phyloP scores from a whole-genome alignment of 1,140 invertebrate species.

The Drosophila pectinifera region DNA sequence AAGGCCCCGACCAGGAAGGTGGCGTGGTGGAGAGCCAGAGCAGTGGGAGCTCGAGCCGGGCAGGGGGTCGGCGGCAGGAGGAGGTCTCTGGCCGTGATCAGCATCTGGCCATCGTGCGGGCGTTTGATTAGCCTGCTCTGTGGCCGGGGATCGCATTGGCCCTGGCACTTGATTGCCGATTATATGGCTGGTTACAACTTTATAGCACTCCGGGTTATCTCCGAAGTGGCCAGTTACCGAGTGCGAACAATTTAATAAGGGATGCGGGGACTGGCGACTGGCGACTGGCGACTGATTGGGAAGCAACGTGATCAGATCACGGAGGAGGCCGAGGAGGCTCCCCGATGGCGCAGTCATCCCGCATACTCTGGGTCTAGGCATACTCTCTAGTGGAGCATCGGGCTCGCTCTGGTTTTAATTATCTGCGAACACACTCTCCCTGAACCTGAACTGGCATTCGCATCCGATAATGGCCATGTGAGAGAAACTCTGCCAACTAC shows the following conservation, averaged over 20 bases:
- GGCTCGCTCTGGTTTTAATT: neutral
- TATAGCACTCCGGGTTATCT: constrained; percentile 64
- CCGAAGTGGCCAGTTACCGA: constrained; percentile 39
- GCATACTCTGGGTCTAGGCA: no score
- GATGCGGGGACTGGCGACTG: constrained; percentile 42
- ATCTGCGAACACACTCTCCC: no score
- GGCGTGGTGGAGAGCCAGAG: neutral
- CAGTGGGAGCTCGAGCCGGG: constrained; percentile 5
- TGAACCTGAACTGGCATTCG: neutral
- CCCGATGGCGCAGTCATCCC: no score
- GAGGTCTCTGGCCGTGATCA: constrained; percentile 31
- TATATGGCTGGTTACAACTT: constrained; percentile 73
- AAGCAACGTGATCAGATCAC: constrained; percentile 24
- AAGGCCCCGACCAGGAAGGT: constrained; percentile 15
- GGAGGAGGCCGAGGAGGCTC: no score
- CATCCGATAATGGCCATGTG: constrained; percentile 17
- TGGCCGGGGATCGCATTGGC: constrained; percentile 29
- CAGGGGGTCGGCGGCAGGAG: constrained; percentile 3
- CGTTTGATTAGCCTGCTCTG: constrained; percentile 70
- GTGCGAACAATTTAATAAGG: constrained; percentile 65
- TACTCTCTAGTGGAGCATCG: no score
- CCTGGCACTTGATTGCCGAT: constrained; percentile 69
- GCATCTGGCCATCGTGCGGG: constrained; percentile 69
- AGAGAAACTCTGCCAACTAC: constrained; percentile 51
- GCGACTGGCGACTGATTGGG: constrained; percentile 26